A percentile compares a stretch with the other conserved stretches of the same genome.
Evolutionary conservation across 2,888 invertebrate genomes (phyloP).

Genomic region (Meloe dianella): DNA sequence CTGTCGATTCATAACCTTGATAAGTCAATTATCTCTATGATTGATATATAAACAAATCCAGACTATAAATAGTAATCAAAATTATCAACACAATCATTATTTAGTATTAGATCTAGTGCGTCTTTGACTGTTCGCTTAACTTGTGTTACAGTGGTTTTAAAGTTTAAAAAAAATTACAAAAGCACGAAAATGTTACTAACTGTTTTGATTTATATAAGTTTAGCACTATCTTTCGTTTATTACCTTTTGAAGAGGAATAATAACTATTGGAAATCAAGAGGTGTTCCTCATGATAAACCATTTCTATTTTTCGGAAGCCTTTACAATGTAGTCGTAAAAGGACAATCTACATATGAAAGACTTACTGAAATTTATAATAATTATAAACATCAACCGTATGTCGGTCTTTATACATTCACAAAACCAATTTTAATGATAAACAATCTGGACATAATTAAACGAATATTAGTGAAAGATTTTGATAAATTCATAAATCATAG

Average conservation of each 20-base stretch:
- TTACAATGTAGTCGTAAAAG: conserved; percentile 10
- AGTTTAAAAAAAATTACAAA: too few relatives aligned
- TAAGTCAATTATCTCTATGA: too few relatives aligned
- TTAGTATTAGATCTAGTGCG: too few relatives aligned
- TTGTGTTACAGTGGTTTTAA: too few relatives aligned
- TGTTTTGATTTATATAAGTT: neutral
- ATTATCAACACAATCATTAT: too few relatives aligned
- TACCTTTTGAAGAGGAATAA: conserved; percentile 28
- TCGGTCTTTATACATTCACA: conserved; percentile 60
- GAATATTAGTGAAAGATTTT: conserved; percentile 59
- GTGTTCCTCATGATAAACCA: conserved; percentile 21
- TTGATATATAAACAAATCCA: too few relatives aligned
- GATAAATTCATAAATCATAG: conserved; percentile 59
- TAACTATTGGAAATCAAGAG: conserved; percentile 18
- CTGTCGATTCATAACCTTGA: too few relatives aligned
- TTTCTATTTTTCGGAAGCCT: conserved; percentile 23
- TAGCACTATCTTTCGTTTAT: neutral
- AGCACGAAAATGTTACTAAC: neutral
- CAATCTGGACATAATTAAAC: conserved; percentile 59
- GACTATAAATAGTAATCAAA: too few relatives aligned
- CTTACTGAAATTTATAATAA: conserved; percentile 37
- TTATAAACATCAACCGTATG: conserved; percentile 43
- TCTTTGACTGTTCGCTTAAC: too few relatives aligned
- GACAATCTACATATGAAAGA: conserved; percentile 15
- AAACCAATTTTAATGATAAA: conserved; percentile 58